phyloP scores from a whole-genome alignment of 2,797 vertebrate species.

The Orientallactaga sibirica region DNA sequence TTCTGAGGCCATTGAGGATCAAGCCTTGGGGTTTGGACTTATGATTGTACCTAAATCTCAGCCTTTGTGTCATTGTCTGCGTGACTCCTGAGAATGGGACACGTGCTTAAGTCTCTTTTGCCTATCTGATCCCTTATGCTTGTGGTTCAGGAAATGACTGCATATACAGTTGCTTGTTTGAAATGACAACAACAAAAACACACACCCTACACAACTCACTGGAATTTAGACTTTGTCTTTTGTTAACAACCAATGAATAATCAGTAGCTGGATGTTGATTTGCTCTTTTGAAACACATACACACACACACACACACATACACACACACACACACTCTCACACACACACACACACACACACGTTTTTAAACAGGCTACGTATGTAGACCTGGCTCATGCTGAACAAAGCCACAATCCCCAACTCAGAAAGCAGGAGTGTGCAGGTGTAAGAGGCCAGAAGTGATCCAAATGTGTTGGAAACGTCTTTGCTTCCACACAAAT shows the following conservation, averaged over 20 bases:
- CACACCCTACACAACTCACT: background rate
- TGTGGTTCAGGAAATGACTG: background rate
- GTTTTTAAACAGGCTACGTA: background rate
- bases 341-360: background rate
- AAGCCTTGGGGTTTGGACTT: background rate
- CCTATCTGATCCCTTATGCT: background rate
- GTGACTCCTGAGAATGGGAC: background rate
- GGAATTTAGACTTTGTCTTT: background rate
- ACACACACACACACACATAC: background rate
- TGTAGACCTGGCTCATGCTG: background rate
- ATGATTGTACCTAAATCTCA: background rate
- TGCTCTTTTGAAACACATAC: background rate
- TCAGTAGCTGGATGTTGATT: background rate
- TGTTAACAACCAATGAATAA: background rate
- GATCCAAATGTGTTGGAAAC: background rate
- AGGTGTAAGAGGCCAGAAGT: background rate
- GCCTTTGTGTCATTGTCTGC: background rate
- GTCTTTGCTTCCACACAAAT: slow-evolving; percentile 33
- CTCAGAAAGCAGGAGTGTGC: background rate
- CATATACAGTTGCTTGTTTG: background rate
- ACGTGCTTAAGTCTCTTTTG: background rate
- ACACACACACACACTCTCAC: background rate
- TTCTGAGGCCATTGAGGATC: slow-evolving; percentile 31
- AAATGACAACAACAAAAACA: background rate
- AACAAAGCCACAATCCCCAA: background rate